Percentiles rank a stretch among this genome's conserved stretches.
These are phyloP conservation scores for Protonibea diacanthus DNA, from an alignment of 2,797 vertebrate genomes.

Conservation along the genomic window DNA sequence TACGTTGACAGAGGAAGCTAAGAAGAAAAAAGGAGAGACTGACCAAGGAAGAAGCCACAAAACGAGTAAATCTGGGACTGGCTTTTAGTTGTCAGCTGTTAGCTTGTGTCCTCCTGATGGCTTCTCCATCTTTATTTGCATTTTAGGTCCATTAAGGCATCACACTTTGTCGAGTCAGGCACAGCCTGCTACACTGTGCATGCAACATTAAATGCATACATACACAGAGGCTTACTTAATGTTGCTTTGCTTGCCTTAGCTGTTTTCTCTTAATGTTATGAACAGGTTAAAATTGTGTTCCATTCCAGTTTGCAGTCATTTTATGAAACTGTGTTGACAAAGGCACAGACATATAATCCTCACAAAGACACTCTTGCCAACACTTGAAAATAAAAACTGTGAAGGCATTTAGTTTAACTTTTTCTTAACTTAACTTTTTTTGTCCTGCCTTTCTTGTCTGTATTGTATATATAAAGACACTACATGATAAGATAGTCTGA, in stretches of 20 bases:
- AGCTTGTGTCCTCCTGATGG: neutral
- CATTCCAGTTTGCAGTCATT: neutral
- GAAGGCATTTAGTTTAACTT: neutral
- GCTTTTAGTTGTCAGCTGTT: too few species aligned
- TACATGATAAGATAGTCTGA: neutral
- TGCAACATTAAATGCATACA: neutral
- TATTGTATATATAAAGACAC: neutral
- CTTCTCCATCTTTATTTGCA: neutral
- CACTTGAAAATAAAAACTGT: conserved; percentile 1
- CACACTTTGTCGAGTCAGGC: neutral
- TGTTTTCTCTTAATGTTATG: neutral
- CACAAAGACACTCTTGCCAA: neutral
- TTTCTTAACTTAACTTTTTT: neutral
- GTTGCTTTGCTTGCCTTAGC: neutral
- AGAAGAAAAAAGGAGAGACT: too few species aligned
- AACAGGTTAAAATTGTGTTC: neutral
- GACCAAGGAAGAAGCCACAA: too few species aligned
- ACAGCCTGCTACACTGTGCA: neutral
- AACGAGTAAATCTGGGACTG: too few species aligned
- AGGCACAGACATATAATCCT: conserved; percentile 3
- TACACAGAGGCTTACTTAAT: neutral
- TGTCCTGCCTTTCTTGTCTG: neutral
- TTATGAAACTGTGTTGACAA: conserved; percentile 29
- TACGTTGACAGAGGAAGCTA: too few species aligned
- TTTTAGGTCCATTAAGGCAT: neutral